A percentile compares a stretch with the other conserved stretches of the same genome.
Conservation (phyloP, 2,888 invertebrate genomes). For the Achlya flavicornis region DNA sequence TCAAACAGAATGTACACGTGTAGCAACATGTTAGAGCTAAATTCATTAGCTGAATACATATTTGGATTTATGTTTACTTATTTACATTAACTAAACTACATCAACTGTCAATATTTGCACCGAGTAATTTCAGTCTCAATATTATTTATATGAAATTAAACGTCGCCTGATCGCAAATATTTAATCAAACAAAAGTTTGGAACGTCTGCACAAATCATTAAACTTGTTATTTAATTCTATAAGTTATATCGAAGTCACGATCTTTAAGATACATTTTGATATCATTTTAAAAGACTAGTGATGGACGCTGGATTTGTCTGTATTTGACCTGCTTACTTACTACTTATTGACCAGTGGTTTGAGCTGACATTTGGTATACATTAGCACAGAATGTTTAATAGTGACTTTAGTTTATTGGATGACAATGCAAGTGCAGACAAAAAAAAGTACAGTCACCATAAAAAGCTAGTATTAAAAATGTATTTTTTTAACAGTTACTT, state of each 20-base stretch:
- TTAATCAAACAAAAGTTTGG: not conserved
- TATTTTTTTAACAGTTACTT: too few species aligned
- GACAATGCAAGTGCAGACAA: too few species aligned
- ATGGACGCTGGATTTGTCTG: not conserved
- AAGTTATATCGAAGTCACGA: not conserved
- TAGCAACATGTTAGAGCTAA: not conserved
- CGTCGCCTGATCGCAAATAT: constrained; percentile 1
- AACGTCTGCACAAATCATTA: not conserved
- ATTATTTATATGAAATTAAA: not conserved
- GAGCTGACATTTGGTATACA: too few species aligned
- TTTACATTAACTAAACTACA: constrained; percentile 6
- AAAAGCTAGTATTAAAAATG: too few species aligned
- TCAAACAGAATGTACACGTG: not conserved
- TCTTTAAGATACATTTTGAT: not conserved
- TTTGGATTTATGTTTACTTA: not conserved
- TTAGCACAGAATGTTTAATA: too few species aligned
- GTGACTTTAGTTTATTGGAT: too few species aligned
- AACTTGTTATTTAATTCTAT: not conserved
- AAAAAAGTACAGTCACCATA: too few species aligned
- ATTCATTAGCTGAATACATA: constrained; percentile 2
- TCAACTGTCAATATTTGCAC: not conserved
- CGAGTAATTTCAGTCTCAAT: not conserved
- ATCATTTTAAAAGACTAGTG: not conserved
- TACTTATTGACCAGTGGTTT: too few species aligned
- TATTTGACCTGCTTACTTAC: too few species aligned